These are phyloP conservation scores for Typhlomys cinereus DNA, from an alignment of 2,113 vertebrate species.

Conservation along the genomic window DNA sequence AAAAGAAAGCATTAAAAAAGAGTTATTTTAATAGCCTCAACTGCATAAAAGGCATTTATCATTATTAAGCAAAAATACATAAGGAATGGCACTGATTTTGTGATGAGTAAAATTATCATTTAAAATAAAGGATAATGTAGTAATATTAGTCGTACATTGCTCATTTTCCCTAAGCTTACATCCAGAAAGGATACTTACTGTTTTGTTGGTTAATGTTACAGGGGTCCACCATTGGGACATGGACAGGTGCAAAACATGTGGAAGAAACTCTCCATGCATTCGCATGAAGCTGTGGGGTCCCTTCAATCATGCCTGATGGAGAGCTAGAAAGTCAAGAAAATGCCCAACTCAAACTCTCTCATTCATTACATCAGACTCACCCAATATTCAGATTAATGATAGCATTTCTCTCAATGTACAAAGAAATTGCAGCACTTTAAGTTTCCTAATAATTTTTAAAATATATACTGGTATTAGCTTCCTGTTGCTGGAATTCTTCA, in stretches of 20 bases:
- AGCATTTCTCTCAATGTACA: neutral
- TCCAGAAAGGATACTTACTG: constrained; percentile 83
- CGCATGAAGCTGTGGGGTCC: constrained; percentile 96
- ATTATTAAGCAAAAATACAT: neutral
- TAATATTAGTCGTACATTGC: neutral
- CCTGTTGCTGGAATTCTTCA: constrained; percentile 4
- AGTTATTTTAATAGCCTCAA: neutral
- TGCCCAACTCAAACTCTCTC: neutral
- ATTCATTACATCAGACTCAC: neutral
- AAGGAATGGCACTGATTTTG: neutral
- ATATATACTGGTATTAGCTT: neutral
- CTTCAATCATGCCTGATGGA: constrained; percentile 98
- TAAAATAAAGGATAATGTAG: neutral
- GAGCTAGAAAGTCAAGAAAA: constrained; percentile 86
- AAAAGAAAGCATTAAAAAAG: neutral
- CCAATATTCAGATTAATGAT: neutral
- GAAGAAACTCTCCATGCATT: constrained; percentile 98
- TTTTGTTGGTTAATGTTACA: constrained; percentile 96
- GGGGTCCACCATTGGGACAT: constrained; percentile 94
- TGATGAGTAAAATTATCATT: constrained; percentile 36
- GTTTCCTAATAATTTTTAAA: neutral
- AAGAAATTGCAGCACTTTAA: neutral
- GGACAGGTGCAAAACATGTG: constrained; percentile 93
- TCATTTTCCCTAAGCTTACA: neutral
- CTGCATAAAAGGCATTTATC: neutral